Evolutionary conservation across 1,140 invertebrate genomes (phyloP).

Genomic region (Diabrotica undecimpunctata): DNA sequence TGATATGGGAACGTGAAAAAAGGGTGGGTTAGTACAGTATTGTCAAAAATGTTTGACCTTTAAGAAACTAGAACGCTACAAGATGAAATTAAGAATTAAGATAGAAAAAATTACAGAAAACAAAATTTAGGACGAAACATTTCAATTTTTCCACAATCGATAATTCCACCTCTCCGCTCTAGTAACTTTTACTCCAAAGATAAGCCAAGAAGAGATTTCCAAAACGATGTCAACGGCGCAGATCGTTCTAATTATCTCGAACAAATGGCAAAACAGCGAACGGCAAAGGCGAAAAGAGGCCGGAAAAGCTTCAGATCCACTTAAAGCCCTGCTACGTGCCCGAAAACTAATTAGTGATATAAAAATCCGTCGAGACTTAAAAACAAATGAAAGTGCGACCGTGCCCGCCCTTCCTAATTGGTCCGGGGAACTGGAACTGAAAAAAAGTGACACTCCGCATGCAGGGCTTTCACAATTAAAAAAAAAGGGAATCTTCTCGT

Average conservation of each 20-base stretch:
- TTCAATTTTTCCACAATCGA: too few species aligned
- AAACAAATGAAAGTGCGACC: conserved; percentile 40
- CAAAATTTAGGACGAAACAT: too few species aligned
- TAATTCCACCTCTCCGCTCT: too few species aligned
- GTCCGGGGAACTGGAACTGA: conserved; percentile 25
- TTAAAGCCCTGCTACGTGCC: conserved; percentile 34
- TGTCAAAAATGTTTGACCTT: too few species aligned
- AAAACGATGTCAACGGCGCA: not conserved
- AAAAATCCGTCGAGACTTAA: conserved; percentile 41
- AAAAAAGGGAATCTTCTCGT: conserved; percentile 16
- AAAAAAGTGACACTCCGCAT: conserved; percentile 39
- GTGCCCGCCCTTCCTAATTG: conserved; percentile 34
- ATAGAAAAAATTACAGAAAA: too few species aligned
- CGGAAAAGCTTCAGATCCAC: conserved; percentile 27
- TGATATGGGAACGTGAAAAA: too few species aligned
- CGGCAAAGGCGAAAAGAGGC: not conserved
- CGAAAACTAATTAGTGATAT: conserved; percentile 41
- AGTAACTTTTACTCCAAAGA: too few species aligned
- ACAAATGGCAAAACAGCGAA: not conserved
- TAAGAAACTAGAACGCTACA: too few species aligned
- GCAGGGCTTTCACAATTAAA: conserved; percentile 37
- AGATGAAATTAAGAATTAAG: too few species aligned
- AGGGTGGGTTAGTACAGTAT: too few species aligned
- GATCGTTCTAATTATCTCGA: not conserved
- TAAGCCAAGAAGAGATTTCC: not conserved